Evolutionary conservation across 2,888 invertebrate genomes (phyloP), one percentile per base, ranked within the genome.

Genomic region (Pseudanteris insignis): DNA sequence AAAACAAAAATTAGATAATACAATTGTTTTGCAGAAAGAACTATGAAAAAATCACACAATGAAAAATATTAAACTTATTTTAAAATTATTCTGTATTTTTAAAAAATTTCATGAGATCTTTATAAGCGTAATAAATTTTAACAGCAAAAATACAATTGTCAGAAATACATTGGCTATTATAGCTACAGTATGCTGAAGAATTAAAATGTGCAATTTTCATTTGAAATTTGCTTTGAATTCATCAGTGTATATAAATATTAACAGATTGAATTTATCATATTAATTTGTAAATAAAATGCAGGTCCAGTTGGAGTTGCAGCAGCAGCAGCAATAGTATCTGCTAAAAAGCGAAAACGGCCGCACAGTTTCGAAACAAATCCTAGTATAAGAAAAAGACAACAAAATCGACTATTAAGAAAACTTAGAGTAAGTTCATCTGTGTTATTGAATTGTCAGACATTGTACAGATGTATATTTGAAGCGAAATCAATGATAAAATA

Each of bases 341-440:
- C 94, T 0, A 96, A 96, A 81, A 96, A 96, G 78, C 86, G 95
- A 72, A 96, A 96, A 83, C 83, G 96, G 70, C 94, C 95, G 28
- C 96, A 96, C 83, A 92, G 94, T 54, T 96, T 96, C 81, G 96
- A 97, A 83, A 96, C 96, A 43, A 96, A 96, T 84, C 96, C 96
- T 1, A 96, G 96, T 26, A 94, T 96, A 67, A 84, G 96, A 71
- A 96, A 96, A 81, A 84, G 96, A 43, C 96, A 96, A 81, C 96
- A 96, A 81, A 96, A 96, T 77, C 86, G 96, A 74, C 83, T 97
- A 63, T 83, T 96, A 48, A 85, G 94, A 65, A 94, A 94, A 83
- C 82, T 94, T 55, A 85, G 92, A 79, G 90, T 90, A 78, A 84
- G 85, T 81, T n/a, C n/a, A 50, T 28, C 24, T 30, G 10, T 12